phyloP scores from a whole-genome alignment of 2,113 vertebrate species.

The Physeter macrocephalus region DNA sequence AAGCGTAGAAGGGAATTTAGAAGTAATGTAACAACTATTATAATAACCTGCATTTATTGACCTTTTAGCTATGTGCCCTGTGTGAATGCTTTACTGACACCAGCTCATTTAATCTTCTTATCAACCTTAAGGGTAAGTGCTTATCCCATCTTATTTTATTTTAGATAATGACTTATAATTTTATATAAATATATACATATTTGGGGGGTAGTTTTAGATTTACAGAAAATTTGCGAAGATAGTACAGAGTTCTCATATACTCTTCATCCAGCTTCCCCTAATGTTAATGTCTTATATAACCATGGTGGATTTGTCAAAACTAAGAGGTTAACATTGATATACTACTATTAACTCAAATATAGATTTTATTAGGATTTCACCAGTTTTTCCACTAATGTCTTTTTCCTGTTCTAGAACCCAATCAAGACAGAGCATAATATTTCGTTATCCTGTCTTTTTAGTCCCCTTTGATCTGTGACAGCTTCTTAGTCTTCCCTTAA shows the following conservation, averaged over 20 bases:
- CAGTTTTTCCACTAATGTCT: not conserved
- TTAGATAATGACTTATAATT: not conserved
- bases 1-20: not conserved
- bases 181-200: not conserved
- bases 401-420: not conserved
- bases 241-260: not conserved
- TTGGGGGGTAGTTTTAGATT: not conserved
- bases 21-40: not conserved
- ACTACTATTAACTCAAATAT: not conserved
- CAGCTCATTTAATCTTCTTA: not conserved
- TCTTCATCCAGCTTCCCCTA: not conserved
- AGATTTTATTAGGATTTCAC: not conserved
- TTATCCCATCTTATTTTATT: not conserved
- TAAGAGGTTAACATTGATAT: not conserved
- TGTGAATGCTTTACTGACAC: not conserved
- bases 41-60: not conserved
- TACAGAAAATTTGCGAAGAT: not conserved
- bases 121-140: not conserved
- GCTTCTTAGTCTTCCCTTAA: not conserved
- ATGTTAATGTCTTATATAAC: not conserved
- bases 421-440: not conserved
- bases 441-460: not conserved
- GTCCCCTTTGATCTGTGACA: not conserved
- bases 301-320: not conserved
- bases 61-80: not conserved